Evolutionary conservation across 2,797 vertebrate species (phyloP), one percentile per base, ranked within the genome.

Genomic region (Anas bernieri): DNA sequence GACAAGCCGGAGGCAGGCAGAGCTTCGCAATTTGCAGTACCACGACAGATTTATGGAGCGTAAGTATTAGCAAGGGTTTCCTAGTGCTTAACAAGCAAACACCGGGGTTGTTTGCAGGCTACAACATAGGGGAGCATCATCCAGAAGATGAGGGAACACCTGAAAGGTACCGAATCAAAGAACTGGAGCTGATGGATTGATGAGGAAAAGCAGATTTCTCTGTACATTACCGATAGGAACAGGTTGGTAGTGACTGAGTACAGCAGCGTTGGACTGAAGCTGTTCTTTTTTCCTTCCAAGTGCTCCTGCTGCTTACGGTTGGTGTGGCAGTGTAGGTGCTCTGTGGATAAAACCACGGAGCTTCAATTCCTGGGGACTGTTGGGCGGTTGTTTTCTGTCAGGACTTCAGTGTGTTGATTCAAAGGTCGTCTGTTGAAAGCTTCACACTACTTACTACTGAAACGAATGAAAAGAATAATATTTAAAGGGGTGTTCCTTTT

Each of bases 21-120:
- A 48, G 82, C 86, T 4, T 17, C 96, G 0, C 83, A 96, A 6
- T 61, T 98, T 28, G n/a, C 91, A 15, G 89, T 96, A 28, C 98
- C 98, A 0, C 98, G 98, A 7, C 99, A 98, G 92, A 55, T 89
- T 6, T 98, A 98, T 1, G 99, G 99, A 97, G 96, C 98, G 99
- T 99, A 97, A 99, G 99, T 99, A 58, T 28, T 11, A 11, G 5
- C 1, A 0, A 39, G 50, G 9, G 46, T 28, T 64, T 59, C 56
- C 18, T 3, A 4, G 0, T 12, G 68, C 55, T 59, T 23, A 18
- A 3, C 14, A 8, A 6, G 62, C 28, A 15, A 61, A 20, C 12
- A 0, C 10, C 12, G 22, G 1, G 2, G 3, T 59, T 21, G 14
- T 50, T 8, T 2, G 2, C 0, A 0, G 3, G 31, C 17, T 41